phyloP scores from a whole-genome alignment of 2,113 vertebrate species.

The Oreocharis arfaki region DNA sequence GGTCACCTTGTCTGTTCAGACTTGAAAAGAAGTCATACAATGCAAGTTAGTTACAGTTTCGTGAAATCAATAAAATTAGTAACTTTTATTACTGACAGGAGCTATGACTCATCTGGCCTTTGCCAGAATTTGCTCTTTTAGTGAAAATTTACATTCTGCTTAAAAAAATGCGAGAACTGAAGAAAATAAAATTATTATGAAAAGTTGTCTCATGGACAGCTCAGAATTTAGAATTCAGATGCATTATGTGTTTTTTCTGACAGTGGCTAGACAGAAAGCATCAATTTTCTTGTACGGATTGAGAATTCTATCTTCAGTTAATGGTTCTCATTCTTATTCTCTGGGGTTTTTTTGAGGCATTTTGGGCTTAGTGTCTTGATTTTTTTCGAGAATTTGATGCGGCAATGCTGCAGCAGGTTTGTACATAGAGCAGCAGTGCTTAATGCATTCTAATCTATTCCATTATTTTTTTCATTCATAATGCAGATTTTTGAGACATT shows the following conservation, averaged over 20 bases:
- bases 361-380: not conserved
- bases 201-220: not conserved
- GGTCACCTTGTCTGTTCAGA: not conserved
- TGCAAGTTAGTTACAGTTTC: not conserved
- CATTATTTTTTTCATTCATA: conserved; percentile 3
- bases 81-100: not conserved
- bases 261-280: not conserved
- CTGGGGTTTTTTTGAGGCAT: not conserved
- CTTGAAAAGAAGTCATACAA: not conserved
- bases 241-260: not conserved
- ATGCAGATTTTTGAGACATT: not conserved
- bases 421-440: not conserved
- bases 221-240: not conserved
- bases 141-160: not conserved
- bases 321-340: not conserved
- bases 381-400: not conserved
- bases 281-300: not conserved
- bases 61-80: not conserved
- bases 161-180: not conserved
- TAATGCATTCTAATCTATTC: conserved; percentile 15
- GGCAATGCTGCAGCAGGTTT: not conserved
- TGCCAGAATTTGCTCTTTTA: not conserved
- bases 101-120: not conserved
- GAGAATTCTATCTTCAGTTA: not conserved
- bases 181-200: not conserved